A percentile compares a stretch with the other conserved stretches of the same genome.
These are phyloP conservation scores for Cossypha heuglini DNA, from an alignment of 2,797 vertebrate species.

Conservation along the genomic window DNA sequence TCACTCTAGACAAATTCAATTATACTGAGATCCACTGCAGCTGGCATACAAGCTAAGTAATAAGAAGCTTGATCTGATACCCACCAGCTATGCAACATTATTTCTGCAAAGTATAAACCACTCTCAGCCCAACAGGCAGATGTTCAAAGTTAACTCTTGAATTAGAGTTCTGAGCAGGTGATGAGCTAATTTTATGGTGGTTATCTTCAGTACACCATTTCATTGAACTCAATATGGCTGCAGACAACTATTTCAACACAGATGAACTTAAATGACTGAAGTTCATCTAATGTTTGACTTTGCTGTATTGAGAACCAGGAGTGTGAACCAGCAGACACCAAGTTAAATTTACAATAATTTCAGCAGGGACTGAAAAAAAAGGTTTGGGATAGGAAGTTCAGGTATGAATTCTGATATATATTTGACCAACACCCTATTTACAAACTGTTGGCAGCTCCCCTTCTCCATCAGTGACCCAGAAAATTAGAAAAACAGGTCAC, in stretches of 20 bases:
- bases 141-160: not conserved
- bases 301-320: not conserved
- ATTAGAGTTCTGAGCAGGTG: not conserved
- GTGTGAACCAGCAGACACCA: not conserved
- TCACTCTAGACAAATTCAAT: not conserved
- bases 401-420: not conserved
- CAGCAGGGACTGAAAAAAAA: not conserved
- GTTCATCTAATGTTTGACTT: not conserved
- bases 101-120: not conserved
- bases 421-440: not conserved
- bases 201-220: not conserved
- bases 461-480: not conserved
- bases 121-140: not conserved
- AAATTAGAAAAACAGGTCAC: conserved; percentile 3
- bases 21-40: not conserved
- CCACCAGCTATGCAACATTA: not conserved
- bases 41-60: not conserved
- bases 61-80: not conserved
- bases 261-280: not conserved
- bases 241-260: not conserved
- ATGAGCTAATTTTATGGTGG: not conserved
- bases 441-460: not conserved
- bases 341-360: not conserved
- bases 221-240: not conserved
- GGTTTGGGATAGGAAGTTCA: not conserved